phyloP scores from a whole-genome alignment of 2,888 invertebrate species.

The Thalpophila matura region DNA sequence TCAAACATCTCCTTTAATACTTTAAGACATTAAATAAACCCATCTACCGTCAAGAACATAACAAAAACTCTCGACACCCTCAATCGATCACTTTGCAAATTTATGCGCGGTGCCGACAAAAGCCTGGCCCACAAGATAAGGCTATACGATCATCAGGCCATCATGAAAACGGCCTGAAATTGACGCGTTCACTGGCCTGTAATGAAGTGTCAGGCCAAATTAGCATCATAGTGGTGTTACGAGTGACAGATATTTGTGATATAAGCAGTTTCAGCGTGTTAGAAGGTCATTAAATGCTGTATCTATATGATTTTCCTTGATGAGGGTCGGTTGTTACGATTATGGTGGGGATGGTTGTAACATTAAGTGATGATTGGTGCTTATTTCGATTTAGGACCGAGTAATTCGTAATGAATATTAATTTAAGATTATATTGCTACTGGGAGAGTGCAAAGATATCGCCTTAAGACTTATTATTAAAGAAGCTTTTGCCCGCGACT shows the following conservation, averaged over 20 bases:
- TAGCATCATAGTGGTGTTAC: slow-evolving; percentile 6
- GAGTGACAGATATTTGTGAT: slow-evolving; percentile 12
- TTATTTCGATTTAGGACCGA: slow-evolving; percentile 12
- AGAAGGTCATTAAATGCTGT: slow-evolving; percentile 18
- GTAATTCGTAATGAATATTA: slow-evolving; percentile 13
- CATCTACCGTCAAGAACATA: background rate
- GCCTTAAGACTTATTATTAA: too few relatives aligned
- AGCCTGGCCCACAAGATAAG: slow-evolving; percentile 62
- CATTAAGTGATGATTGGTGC: slow-evolving; percentile 18
- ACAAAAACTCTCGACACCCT: slow-evolving; percentile 45
- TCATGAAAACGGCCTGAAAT: slow-evolving; percentile 58
- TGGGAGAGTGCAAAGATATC: background rate
- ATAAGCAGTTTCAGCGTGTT: background rate
- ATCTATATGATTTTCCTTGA: slow-evolving; percentile 5
- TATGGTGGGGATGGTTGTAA: slow-evolving; percentile 9
- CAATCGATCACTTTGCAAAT: slow-evolving; percentile 69
- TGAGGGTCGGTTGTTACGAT: slow-evolving; percentile 24
- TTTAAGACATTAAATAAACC: slow-evolving; percentile 13
- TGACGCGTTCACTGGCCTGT: slow-evolving; percentile 43
- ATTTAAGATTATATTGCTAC: background rate
- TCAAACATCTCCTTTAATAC: background rate
- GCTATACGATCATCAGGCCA: slow-evolving; percentile 52
- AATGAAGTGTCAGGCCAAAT: slow-evolving; percentile 43
- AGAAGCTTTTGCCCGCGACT: too few relatives aligned
- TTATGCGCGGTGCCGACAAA: slow-evolving; percentile 63